Percentiles rank a stretch among this genome's conserved stretches.
These are phyloP conservation scores for Cantharis rufa DNA, from an alignment of 2,888 invertebrate species.

Conservation along the genomic window DNA sequence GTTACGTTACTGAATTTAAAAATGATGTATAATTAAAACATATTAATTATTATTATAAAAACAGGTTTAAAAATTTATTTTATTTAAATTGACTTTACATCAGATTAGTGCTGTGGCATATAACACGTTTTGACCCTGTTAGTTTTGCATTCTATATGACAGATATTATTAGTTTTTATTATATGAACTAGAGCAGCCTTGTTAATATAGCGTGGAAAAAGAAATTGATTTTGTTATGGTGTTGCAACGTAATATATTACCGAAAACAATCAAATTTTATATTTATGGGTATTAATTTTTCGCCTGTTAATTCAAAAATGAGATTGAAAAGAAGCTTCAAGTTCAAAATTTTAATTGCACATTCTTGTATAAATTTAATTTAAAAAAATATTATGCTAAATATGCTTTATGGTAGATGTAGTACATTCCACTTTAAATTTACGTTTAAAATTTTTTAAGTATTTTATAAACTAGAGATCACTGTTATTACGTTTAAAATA, in stretches of 20 bases:
- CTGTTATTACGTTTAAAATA: not conserved
- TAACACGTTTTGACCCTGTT: not conserved
- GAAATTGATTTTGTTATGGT: not conserved
- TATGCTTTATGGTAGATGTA: not conserved
- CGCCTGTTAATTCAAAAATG: not conserved
- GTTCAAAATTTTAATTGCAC: not conserved
- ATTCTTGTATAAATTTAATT: not conserved
- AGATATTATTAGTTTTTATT: not conserved
- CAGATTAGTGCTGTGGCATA: not conserved
- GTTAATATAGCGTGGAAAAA: slow-evolving; percentile 1
- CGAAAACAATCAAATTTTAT: not conserved
- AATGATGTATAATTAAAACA: not conserved
- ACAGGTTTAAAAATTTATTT: not conserved
- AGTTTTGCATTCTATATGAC: not conserved
- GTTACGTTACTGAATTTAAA: not conserved
- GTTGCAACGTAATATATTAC: not conserved
- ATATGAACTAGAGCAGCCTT: not conserved
- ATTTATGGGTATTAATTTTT: not conserved
- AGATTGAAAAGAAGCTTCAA: not conserved
- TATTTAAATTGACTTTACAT: not conserved
- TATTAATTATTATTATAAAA: not conserved
- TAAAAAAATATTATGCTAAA: not conserved
- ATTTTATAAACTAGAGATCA: not conserved
- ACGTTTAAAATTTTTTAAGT: not conserved
- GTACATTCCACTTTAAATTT: not conserved